These are phyloP conservation scores for Drosophila ercepeae DNA, from an alignment of 1,140 invertebrate species.

Conservation along the genomic window DNA sequence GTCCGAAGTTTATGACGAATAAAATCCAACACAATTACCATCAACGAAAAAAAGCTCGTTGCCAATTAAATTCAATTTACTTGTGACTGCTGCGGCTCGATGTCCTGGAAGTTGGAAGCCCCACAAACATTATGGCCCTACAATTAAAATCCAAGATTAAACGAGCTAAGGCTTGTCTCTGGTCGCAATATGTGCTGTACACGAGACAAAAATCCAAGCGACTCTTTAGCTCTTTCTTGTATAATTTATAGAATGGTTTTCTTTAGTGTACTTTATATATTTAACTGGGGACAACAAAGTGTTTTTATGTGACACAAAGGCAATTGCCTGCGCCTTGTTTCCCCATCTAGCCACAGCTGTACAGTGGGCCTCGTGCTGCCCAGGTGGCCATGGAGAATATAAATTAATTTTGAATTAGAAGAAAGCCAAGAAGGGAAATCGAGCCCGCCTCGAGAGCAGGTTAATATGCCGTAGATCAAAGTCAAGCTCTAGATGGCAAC, in stretches of 20 bases:
- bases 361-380: constrained; percentile 26
- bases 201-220: not conserved
- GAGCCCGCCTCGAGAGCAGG: not conserved
- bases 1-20: constrained; percentile 70
- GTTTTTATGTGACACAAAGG: constrained; percentile 63
- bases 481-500: constrained; percentile 11
- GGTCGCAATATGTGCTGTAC: constrained; percentile 1
- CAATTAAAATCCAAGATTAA: constrained; percentile 80
- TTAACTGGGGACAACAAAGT: constrained; percentile 57
- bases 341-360: constrained; percentile 40
- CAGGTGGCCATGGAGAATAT: constrained; percentile 12
- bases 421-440: not conserved
- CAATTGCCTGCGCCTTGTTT: constrained; percentile 52
- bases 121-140: constrained; percentile 60
- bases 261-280: constrained; percentile 3
- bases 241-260: not conserved
- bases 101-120: constrained; percentile 10
- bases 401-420: constrained; percentile 30
- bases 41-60: constrained; percentile 53
- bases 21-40: constrained; percentile 73
- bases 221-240: too few species aligned
- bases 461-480: constrained; percentile 45
- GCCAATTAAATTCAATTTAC: constrained; percentile 80
- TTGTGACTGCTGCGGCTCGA: constrained; percentile 56
- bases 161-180: constrained; percentile 52